phyloP scores from a whole-genome alignment of 2,888 invertebrate species.

The Acleris laterana region DNA sequence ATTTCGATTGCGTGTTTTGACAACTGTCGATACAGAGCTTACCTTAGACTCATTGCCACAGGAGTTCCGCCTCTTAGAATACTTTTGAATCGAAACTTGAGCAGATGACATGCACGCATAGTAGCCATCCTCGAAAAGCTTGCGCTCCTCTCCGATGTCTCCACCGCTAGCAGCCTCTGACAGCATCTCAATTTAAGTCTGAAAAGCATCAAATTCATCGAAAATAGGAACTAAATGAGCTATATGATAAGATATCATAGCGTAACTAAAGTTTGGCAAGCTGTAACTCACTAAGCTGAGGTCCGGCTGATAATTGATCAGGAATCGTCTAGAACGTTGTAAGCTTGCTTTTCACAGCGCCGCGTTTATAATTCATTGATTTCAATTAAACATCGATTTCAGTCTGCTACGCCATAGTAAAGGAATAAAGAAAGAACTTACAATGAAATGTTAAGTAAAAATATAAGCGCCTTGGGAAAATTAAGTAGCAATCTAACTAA shows the following conservation, averaged over 20 bases:
- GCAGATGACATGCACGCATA: conserved; percentile 13
- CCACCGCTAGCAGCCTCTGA: background rate
- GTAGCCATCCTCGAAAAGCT: conserved; percentile 20
- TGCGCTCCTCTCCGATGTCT: conserved; percentile 10
- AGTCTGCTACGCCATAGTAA: background rate
- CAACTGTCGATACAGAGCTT: too few relatives aligned
- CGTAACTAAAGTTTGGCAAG: too few relatives aligned
- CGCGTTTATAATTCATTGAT: background rate
- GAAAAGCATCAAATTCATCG: conserved; percentile 22
- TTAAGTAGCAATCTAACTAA: background rate
- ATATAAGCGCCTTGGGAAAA: too few relatives aligned
- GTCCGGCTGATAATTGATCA: background rate
- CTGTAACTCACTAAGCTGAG: too few relatives aligned
- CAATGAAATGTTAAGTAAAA: background rate
- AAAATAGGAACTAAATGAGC: too few relatives aligned
- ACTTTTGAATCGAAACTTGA: background rate
- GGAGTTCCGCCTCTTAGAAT: background rate
- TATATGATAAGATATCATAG: too few relatives aligned
- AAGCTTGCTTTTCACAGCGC: background rate
- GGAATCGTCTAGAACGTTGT: background rate
- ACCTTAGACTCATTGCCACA: too few relatives aligned
- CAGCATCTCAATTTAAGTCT: conserved; percentile 17
- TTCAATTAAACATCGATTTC: too few relatives aligned
- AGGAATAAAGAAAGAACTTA: background rate
- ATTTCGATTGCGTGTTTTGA: too few relatives aligned